These are phyloP conservation scores for Dioctria rufipes DNA, from an alignment of 2,888 invertebrate genomes.

Conservation along the genomic window DNA sequence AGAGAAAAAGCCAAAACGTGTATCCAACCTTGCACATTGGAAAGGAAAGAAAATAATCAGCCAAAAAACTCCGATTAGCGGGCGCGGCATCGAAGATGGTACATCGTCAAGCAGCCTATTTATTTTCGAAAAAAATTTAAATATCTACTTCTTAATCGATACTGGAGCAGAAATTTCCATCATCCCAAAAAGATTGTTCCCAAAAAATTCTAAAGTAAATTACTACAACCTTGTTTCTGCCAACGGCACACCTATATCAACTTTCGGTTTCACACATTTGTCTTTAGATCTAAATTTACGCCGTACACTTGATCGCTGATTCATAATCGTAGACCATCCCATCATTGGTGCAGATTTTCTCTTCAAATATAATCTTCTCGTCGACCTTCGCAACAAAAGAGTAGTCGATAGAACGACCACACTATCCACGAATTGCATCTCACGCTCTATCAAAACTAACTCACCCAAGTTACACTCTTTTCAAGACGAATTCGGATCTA, in stretches of 20 bases:
- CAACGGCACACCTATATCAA: conserved; percentile 43
- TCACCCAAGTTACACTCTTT: conserved; percentile 41
- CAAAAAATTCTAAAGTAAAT: conserved; percentile 7
- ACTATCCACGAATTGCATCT: no score
- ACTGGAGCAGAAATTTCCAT: conserved; percentile 43
- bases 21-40: no score
- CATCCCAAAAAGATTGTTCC: conserved; percentile 41
- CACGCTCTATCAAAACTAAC: not conserved
- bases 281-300: no score
- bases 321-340: no score
- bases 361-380: no score
- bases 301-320: no score
- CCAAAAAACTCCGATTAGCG: not conserved
- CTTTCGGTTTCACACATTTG: conserved; percentile 18
- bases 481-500: conserved; percentile 50
- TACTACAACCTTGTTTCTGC: conserved; percentile 48
- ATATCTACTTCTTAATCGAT: conserved; percentile 29
- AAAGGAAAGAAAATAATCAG: no score
- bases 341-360: no score
- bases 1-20: no score
- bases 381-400: no score
- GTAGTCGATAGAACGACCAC: no score
- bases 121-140: conserved; percentile 9
- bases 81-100: conserved; percentile 21
- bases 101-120: no score